These are phyloP conservation scores for Euphydryas editha DNA, from an alignment of 2,888 invertebrate genomes.

Conservation along the genomic window DNA sequence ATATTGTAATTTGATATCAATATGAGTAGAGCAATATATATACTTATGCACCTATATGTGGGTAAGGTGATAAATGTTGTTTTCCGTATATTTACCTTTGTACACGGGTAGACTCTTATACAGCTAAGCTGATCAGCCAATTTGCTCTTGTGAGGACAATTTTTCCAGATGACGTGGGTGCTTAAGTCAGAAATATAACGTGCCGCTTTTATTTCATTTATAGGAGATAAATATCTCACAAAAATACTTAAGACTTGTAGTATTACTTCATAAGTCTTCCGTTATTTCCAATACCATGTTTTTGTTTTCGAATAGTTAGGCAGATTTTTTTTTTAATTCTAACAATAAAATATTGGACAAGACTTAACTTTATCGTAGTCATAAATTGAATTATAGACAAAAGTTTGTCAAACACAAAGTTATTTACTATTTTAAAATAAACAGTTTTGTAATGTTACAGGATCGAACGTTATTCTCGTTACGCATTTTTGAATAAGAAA, in stretches of 20 bases:
- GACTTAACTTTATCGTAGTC: too few species aligned
- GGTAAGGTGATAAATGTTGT: not conserved
- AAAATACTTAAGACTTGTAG: not conserved
- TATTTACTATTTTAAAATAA: too few species aligned
- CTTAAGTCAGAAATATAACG: not conserved
- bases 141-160: conserved; percentile 1
- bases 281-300: too few species aligned
- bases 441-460: not conserved
- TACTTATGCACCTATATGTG: not conserved
- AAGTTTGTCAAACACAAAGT: too few species aligned
- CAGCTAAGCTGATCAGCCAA: conserved; percentile 8
- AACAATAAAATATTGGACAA: too few species aligned
- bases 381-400: too few species aligned
- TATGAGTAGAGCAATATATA: conserved; percentile 7
- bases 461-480: not conserved
- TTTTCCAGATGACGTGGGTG: conserved; percentile 3
- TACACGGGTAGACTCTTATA: not conserved
- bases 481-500: not conserved
- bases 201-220: not conserved
- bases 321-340: too few species aligned
- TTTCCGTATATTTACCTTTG: not conserved
- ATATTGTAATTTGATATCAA: conserved; percentile 21
- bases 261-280: not conserved
- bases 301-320: too few species aligned
- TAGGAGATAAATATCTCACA: not conserved